Evolutionary conservation across 2,113 vertebrate genomes (phyloP), one percentile per base, ranked within the genome.

Genomic region (Paedocypris sp.): DNA sequence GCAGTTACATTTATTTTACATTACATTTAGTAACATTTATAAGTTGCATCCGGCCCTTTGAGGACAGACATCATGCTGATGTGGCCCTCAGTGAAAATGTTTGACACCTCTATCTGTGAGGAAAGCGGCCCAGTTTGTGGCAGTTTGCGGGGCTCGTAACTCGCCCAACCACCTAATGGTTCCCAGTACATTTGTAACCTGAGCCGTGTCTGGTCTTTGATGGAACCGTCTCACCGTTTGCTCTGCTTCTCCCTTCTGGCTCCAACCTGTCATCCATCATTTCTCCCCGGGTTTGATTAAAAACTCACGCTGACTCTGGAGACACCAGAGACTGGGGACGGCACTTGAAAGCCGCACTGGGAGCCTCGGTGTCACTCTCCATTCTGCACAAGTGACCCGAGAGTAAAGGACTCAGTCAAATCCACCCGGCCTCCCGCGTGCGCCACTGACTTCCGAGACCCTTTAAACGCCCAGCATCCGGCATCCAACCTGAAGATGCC

Each of bases 361-460:
- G 74, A 73, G 70, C 73, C 73, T 76, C 64, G 69, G 42, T 74
- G 70, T 67, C 57, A 11, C 28, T 11, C 19, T 9, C 68, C 67
- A 82, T 87, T 86, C 79, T 75, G 79, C 74, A 69, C 81, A 61
- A 43, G 26, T 87, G 88, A 90, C 87, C 89, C 80, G 60, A 79
- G 80, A 84, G 75, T 81, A 81, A 85, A 68, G 76, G 75, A 75
- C 75, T 83, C 80, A 81, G 78, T 75, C 71, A 74, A 82, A 82
- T 80, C 82, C 74, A 71, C 73, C 82, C 80, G 77, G 77, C 77
- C 70, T 49, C 71, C 62, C 60, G 60, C 56, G 60, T 67, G 33
- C 71, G 67, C 67, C 63, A 76, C 76, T 71, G 18, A 33, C 69
- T 71, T 60, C 64, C 60, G 67, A 64, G 60, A 48, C 57, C 68